Conservation (phyloP, 1,140 invertebrate species). For the Cardiocondyla obscurior region DNA sequence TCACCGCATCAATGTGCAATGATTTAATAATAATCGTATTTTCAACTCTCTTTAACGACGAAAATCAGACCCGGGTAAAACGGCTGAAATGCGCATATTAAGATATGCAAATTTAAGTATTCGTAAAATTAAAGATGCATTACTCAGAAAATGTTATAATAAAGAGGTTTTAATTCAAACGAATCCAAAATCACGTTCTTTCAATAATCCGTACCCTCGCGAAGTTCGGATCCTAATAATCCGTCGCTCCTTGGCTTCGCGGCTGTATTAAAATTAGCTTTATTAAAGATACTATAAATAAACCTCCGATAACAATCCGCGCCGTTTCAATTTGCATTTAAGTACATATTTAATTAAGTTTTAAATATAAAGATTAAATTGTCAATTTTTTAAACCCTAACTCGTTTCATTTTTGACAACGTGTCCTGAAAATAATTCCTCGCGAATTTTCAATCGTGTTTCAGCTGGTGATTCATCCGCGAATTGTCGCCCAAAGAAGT, state of each 20-base stretch:
- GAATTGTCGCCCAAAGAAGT: not conserved
- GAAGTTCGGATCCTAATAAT: not conserved
- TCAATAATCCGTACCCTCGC: not conserved
- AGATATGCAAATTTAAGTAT: not conserved
- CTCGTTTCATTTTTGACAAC: not conserved
- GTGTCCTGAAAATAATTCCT: not conserved
- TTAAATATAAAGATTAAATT: conserved; percentile 7
- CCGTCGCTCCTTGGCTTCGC: not conserved
- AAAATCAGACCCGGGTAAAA: not conserved
- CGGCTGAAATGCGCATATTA: not conserved
- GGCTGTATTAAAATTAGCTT: conserved; percentile 13
- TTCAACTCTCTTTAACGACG: not conserved
- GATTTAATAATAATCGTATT: conserved; percentile 12
- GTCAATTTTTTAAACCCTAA: not conserved
- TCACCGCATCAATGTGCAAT: not conserved
- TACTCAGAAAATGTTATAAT: not conserved
- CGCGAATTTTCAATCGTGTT: not conserved
- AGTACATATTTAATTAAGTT: not conserved
- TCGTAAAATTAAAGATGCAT: conserved; percentile 7
- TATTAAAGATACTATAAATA: not conserved
- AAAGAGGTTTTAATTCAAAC: conserved; percentile 4
- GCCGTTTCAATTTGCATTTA: not conserved
- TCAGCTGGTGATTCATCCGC: not conserved
- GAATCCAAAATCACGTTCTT: conserved; percentile 3
- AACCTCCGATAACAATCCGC: not conserved